A percentile compares a stretch with the other conserved stretches of the same genome.
phyloP scores from a whole-genome alignment of 1,140 invertebrate genomes.

The Antheraea pernyi region DNA sequence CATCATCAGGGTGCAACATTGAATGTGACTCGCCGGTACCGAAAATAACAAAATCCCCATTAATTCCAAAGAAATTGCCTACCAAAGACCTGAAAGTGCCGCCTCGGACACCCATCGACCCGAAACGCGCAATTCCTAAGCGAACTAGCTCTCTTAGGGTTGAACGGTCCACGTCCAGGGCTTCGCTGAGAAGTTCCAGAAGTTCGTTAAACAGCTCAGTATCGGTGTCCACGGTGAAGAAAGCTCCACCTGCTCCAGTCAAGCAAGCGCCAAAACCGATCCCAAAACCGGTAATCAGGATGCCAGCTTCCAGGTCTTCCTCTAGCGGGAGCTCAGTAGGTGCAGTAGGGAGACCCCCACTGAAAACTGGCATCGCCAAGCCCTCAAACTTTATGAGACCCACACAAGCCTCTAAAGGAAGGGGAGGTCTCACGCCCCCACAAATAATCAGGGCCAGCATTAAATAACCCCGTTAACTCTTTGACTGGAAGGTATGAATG shows the following conservation, averaged over 20 bases:
- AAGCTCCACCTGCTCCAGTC: slow-evolving; percentile 74
- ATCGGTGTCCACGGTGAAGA: slow-evolving; percentile 88
- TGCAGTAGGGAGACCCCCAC: slow-evolving; percentile 57
- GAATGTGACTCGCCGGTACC: slow-evolving; percentile 82
- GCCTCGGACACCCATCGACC: slow-evolving; percentile 59
- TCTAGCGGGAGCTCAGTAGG: slow-evolving; percentile 86
- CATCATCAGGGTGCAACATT: slow-evolving; percentile 86
- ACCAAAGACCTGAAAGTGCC: slow-evolving; percentile 67
- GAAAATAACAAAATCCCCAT: slow-evolving; percentile 49
- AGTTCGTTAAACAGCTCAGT: slow-evolving; percentile 90
- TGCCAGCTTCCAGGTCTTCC: slow-evolving; percentile 85
- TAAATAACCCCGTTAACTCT: slow-evolving; percentile 35
- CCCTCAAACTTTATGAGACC: slow-evolving; percentile 81
- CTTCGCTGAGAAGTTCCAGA: slow-evolving; percentile 88
- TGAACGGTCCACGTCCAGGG: slow-evolving; percentile 76
- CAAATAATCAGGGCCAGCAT: slow-evolving; percentile 44
- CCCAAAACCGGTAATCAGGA: slow-evolving; percentile 64
- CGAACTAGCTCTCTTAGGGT: slow-evolving; percentile 61
- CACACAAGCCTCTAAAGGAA: slow-evolving; percentile 74
- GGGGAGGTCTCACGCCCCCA: slow-evolving; percentile 46
- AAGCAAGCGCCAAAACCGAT: slow-evolving; percentile 59
- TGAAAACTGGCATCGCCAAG: slow-evolving; percentile 43
- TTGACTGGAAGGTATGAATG: background rate
- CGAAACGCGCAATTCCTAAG: slow-evolving; percentile 55
- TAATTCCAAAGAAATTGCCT: slow-evolving; percentile 65